Percentiles rank a stretch among this genome's conserved stretches.
phyloP scores from a whole-genome alignment of 2,113 vertebrate genomes.

The Chaenocephalus aceratus region DNA sequence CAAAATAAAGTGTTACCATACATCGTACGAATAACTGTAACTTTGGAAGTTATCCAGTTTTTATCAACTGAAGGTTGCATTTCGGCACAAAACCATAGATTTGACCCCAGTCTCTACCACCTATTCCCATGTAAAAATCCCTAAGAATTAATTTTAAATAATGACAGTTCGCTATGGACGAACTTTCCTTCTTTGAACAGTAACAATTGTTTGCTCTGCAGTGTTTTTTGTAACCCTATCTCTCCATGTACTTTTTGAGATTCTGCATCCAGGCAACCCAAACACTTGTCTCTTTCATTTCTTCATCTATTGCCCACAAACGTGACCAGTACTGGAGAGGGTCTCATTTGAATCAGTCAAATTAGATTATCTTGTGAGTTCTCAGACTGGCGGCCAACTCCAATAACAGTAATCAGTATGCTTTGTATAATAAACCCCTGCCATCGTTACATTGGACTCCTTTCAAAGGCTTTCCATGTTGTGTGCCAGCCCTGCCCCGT shows the following conservation, averaged over 20 bases:
- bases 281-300: neutral
- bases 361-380: neutral
- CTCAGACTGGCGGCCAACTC: conserved; percentile 18
- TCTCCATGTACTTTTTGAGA: neutral
- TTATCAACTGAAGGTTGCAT: neutral
- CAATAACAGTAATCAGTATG: conserved; percentile 27
- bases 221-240: neutral
- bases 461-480: conserved; percentile 60
- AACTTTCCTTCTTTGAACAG: neutral
- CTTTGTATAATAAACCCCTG: conserved; percentile 32
- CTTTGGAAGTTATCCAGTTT: neutral
- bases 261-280: conserved; percentile 1
- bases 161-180: neutral
- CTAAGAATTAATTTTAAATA: neutral
- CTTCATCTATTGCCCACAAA: neutral
- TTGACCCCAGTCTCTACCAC: too few relatives aligned
- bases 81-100: neutral
- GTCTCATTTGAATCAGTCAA: neutral
- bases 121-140: neutral
- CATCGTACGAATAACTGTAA: too few relatives aligned
- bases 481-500: conserved; percentile 59
- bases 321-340: neutral
- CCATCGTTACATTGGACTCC: conserved; percentile 35
- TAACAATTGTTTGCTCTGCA: neutral
- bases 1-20: too few relatives aligned